Base-by-base conservation (phyloP, 30 jellyfish, hydroid and myxozoan genomes). In the Clytia hemisphaerica region DNA sequence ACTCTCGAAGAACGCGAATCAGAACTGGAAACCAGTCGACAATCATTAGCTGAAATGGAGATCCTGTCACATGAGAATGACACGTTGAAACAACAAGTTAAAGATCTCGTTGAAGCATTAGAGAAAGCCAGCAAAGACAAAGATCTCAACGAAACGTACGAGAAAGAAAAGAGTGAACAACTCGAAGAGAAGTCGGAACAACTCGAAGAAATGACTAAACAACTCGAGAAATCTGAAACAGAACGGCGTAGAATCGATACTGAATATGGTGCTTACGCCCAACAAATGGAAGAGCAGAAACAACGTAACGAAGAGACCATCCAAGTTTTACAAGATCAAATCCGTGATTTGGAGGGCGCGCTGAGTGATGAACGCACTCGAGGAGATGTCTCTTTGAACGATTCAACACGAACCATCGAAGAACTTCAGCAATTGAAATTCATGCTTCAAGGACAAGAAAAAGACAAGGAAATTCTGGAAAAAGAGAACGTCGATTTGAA, bases 371-470 rank as follows among this genome's bases (percentile, higher is more conserved):
- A 67, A 15, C 22, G 25, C 15, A 38, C 75, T 1, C 26, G 25
- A 37, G 15, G 4, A 18, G 79, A 67, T 15, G 79, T 38, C 29
- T 67, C 79, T 10, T 38, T 37, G 1, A 45, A 67, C 5, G 79
- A 67, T 10, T 38, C 79, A 3, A 67, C 69, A 18, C 28, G 79
- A 67, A 67, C 79, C 45, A 22, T 67, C 12, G 79, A 67, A 25
- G 79, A 67, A 35, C 48, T 67, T 15, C 57, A 67, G 26, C 24
- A 18, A 32, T 15, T 67, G 0, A 42, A 47, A 46, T 37, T 27
- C 0, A n/a, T 67, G 53, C 60, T 67, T 0, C 48, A 67, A 25
- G 79, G 76, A 6, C 3, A 44, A 22, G 79, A 67, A n/a, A 30
- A 38, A 38, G 75, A 40, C 16, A 73, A 15, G 3, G 31, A 58